Evolutionary conservation across 2,113 vertebrate species (phyloP).

Genomic region (Leucopsar rothschildi): DNA sequence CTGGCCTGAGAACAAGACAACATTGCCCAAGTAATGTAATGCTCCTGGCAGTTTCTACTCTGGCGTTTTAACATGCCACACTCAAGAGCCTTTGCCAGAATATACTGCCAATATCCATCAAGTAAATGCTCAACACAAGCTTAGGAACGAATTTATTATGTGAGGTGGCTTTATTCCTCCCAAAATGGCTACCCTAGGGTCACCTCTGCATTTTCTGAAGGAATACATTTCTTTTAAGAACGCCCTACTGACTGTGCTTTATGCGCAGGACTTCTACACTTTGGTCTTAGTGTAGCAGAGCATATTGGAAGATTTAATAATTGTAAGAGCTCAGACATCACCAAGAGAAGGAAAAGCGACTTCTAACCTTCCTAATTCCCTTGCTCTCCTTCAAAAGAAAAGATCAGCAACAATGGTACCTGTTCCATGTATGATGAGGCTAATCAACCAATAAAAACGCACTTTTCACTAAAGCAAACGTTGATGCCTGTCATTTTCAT

Average conservation of each 20-base stretch:
- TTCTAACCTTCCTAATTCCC: background rate
- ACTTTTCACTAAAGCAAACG: background rate
- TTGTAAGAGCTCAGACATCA: background rate
- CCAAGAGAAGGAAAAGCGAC: background rate
- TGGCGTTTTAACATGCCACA: background rate
- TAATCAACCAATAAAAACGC: background rate
- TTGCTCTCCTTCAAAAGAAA: background rate
- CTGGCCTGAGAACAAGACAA: background rate
- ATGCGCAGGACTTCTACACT: background rate
- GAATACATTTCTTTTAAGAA: background rate
- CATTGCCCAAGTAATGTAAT: background rate
- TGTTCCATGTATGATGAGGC: background rate
- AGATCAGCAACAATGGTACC: background rate
- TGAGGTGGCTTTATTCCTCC: background rate
- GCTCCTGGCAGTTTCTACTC: background rate
- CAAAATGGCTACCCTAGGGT: background rate
- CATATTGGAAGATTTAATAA: background rate
- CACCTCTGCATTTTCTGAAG: background rate
- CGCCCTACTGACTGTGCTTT: background rate
- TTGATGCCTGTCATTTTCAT: background rate
- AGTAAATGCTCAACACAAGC: background rate
- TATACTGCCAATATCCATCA: background rate
- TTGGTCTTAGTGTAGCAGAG: background rate
- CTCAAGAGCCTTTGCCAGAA: background rate
- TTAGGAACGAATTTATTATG: fast-evolving